A percentile compares a stretch with the other conserved stretches of the same genome.
These are phyloP conservation scores for Lutraria rhynchaena DNA, from an alignment of 1,140 invertebrate species.

Conservation along the genomic window DNA sequence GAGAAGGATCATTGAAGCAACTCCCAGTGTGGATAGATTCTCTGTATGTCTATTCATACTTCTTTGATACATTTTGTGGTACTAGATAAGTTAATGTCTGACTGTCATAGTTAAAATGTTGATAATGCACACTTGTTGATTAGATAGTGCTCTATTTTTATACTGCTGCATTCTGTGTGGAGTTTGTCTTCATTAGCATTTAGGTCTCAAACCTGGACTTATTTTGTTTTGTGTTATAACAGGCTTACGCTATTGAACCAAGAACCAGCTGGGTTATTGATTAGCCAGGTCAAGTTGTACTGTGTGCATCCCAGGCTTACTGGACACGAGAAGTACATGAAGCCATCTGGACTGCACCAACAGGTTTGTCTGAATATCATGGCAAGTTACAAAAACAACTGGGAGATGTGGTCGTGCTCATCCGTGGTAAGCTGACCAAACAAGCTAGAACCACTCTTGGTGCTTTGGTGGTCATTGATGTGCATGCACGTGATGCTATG, in stretches of 20 bases:
- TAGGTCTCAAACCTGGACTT: too few relatives aligned
- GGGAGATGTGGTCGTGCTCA: slow-evolving; percentile 80
- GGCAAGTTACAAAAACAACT: slow-evolving; percentile 78
- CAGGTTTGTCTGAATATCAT: slow-evolving; percentile 78
- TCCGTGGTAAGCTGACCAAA: slow-evolving; percentile 81
- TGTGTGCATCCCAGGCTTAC: slow-evolving; percentile 82
- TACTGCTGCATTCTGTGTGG: too few relatives aligned
- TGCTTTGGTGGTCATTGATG: slow-evolving; percentile 82
- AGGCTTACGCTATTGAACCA: slow-evolving; percentile 79
- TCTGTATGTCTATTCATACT: too few relatives aligned
- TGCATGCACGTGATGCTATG: slow-evolving; percentile 82
- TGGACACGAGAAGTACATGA: slow-evolving; percentile 82
- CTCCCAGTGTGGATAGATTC: too few relatives aligned
- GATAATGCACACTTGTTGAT: too few relatives aligned
- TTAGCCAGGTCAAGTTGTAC: slow-evolving; percentile 83
- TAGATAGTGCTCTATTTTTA: too few relatives aligned
- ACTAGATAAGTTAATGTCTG: too few relatives aligned
- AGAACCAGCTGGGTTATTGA: slow-evolving; percentile 81
- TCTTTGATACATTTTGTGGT: too few relatives aligned
- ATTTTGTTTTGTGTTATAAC: slow-evolving; percentile 2
- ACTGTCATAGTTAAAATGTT: too few relatives aligned
- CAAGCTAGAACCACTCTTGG: slow-evolving; percentile 81
- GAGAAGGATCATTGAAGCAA: too few relatives aligned
- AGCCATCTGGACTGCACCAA: slow-evolving; percentile 73
- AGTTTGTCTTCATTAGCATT: too few relatives aligned